Evolutionary conservation across 2,888 invertebrate species (phyloP).

Genomic region (Perizoma affinitatum): DNA sequence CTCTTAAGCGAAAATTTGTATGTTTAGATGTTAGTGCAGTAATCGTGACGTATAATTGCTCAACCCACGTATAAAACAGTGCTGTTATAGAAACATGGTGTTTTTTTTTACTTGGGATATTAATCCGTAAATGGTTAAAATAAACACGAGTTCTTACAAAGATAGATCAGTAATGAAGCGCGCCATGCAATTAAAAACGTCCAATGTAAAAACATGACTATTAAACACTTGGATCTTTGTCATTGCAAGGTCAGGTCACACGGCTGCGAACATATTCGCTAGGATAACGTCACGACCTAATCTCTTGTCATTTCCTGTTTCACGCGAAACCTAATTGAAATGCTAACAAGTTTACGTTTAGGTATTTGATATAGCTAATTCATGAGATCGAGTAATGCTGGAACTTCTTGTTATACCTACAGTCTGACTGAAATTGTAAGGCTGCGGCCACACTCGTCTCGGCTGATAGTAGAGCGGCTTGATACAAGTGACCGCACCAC

Average conservation of each 20-base stretch:
- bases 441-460: no score
- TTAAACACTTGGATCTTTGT: constrained; percentile 26
- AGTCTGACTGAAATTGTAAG: no score
- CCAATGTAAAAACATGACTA: constrained; percentile 18
- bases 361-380: constrained; percentile 8
- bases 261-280: constrained; percentile 21
- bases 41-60: no score
- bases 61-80: no score
- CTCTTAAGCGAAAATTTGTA: background rate
- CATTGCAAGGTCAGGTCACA: constrained; percentile 31
- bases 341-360: constrained; percentile 24
- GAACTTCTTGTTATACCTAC: no score
- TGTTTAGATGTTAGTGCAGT: no score
- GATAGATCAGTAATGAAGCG: background rate
- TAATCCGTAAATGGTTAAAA: background rate
- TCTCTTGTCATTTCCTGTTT: constrained; percentile 35
- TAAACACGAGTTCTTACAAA: background rate
- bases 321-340: constrained; percentile 29
- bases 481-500: no score
- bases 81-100: no score
- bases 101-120: no score
- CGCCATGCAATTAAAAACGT: constrained; percentile 16
- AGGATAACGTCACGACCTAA: constrained; percentile 32
- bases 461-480: no score
- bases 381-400: no score